Conservation (phyloP, 1,140 invertebrate species). For the Uloborus diversus region DNA sequence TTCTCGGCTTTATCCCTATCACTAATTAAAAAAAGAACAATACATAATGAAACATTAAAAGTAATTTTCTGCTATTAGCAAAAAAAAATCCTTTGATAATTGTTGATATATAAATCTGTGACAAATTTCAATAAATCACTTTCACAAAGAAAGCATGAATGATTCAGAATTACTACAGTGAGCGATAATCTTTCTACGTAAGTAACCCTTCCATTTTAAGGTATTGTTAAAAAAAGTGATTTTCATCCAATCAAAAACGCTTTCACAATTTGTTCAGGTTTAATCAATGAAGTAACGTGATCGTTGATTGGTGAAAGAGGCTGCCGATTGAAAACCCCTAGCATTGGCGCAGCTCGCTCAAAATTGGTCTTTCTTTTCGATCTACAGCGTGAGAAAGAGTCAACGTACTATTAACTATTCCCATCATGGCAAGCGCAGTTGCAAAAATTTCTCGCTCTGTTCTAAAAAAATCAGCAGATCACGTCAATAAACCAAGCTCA, state of each 20-base stretch:
- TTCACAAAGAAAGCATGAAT: too few species aligned
- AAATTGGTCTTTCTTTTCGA: neutral
- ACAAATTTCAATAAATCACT: too few species aligned
- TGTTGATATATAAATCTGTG: too few species aligned
- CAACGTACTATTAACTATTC: neutral
- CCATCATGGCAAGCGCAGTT: conserved; percentile 5
- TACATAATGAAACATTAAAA: too few species aligned
- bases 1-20: too few species aligned
- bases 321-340: neutral
- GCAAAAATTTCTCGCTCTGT: conserved; percentile 28
- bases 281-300: neutral
- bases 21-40: too few species aligned
- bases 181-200: neutral
- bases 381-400: conserved; percentile 12
- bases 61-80: too few species aligned
- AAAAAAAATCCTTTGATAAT: too few species aligned
- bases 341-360: neutral
- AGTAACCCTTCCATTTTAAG: neutral
- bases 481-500: neutral
- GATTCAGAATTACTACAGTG: too few species aligned
- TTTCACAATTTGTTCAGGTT: neutral
- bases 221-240: neutral
- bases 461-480: neutral
- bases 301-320: neutral
- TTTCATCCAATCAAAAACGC: neutral